Evolutionary conservation across 2,888 invertebrate species (phyloP).

Genomic region (Auanema sp.): DNA sequence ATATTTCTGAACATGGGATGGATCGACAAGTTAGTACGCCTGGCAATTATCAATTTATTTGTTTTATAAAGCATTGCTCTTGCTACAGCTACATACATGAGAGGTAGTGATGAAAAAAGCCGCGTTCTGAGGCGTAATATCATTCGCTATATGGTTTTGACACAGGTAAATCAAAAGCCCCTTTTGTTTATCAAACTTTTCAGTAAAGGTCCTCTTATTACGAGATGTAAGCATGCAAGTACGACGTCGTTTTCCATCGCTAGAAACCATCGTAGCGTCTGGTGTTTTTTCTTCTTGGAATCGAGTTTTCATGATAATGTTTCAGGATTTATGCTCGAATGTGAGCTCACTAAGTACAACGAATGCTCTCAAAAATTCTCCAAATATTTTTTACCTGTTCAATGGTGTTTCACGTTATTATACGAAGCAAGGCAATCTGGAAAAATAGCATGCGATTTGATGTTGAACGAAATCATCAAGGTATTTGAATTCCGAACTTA

Average conservation of each 20-base stretch:
- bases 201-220: conserved; percentile 34
- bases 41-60: background rate
- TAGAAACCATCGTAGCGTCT: conserved; percentile 43
- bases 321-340: conserved; percentile 40
- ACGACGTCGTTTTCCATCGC: conserved; percentile 33
- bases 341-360: conserved; percentile 31
- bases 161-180: conserved; percentile 42
- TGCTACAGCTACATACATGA: conserved; percentile 43
- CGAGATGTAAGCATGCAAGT: conserved; percentile 48
- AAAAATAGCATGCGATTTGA: conserved; percentile 44
- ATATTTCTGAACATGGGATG: conserved; percentile 49
- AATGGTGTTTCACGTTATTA: conserved; percentile 43
- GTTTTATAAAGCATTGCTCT: conserved; percentile 38
- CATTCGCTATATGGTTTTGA: conserved; percentile 54
- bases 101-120: conserved; percentile 51
- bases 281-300: conserved; percentile 18
- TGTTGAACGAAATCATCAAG: conserved; percentile 49
- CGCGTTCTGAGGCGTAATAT: conserved; percentile 47
- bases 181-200: background rate
- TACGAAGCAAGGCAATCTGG: conserved; percentile 42
- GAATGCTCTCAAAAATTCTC: conserved; percentile 30
- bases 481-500: background rate
- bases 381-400: conserved; percentile 45
- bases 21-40: conserved; percentile 44
- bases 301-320: background rate